Evolutionary conservation across 92 coral and sea anemone species (phyloP).

Genomic region (Desmophyllum pertusum): DNA sequence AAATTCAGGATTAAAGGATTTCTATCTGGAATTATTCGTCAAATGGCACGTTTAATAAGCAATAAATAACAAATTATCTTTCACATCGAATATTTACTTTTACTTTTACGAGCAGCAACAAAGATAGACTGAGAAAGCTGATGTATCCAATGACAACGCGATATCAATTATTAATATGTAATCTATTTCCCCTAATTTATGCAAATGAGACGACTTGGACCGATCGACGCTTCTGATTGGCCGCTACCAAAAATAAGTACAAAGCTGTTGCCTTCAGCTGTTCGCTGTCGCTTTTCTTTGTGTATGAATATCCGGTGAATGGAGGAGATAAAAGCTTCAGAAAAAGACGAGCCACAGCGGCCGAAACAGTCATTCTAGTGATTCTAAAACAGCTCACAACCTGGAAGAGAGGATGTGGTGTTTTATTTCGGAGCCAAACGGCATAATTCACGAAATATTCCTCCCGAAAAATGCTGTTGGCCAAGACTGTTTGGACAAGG

Average conservation of each 20-base stretch:
- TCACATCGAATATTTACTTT: neutral
- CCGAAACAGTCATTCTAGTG: constrained; percentile 25
- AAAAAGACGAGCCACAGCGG: constrained; percentile 13
- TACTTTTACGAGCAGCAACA: neutral
- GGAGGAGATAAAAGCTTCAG: constrained; percentile 24
- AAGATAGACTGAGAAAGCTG: neutral
- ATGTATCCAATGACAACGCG: constrained; percentile 38
- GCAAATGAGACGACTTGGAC: constrained; percentile 15
- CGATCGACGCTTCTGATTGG: constrained; percentile 53
- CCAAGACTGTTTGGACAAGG: constrained; percentile 99
- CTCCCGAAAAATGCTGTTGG: constrained; percentile 91
- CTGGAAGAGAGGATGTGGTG: constrained; percentile 81
- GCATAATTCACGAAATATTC: constrained; percentile 94
- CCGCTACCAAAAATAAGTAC: constrained; percentile 41
- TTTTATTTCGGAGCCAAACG: constrained; percentile 94
- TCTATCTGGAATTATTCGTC: too few species aligned
- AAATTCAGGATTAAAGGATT: too few species aligned
- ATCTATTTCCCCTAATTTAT: constrained; percentile 27
- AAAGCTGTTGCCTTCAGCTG: constrained; percentile 68
- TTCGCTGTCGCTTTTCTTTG: constrained; percentile 39
- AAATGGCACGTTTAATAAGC: neutral
- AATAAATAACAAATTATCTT: neutral
- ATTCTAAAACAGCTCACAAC: neutral
- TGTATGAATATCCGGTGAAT: constrained; percentile 54
- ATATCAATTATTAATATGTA: constrained; percentile 7